These are phyloP conservation scores for Anseranas semipalmata DNA, from an alignment of 2,113 vertebrate species.

Conservation along the genomic window DNA sequence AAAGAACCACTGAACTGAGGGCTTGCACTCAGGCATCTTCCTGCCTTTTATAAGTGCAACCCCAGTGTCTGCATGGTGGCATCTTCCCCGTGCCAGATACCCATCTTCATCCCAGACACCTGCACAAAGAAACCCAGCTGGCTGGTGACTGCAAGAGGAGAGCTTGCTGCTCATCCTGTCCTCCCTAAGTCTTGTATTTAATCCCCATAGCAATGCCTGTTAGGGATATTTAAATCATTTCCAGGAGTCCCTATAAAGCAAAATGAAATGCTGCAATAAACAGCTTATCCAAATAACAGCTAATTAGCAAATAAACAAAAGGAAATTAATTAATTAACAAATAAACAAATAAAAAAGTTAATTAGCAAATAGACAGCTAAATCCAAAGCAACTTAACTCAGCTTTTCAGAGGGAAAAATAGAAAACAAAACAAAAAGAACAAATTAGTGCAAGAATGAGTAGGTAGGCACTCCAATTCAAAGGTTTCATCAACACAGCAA, in stretches of 20 bases:
- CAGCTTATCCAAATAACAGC: constrained; percentile 45
- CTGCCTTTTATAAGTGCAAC: neutral
- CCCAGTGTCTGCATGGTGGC: neutral
- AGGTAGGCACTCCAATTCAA: neutral
- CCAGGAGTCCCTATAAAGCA: neutral
- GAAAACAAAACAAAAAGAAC: neutral
- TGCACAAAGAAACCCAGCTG: neutral
- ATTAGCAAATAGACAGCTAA: too few species aligned
- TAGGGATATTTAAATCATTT: constrained; percentile 37
- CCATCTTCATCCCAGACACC: neutral
- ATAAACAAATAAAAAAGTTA: too few species aligned
- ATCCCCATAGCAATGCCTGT: neutral
- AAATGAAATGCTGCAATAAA: constrained; percentile 16
- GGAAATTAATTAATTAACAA: too few species aligned
- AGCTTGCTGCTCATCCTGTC: neutral
- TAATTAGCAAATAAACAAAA: too few species aligned
- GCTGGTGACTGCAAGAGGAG: neutral
- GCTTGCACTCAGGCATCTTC: too few species aligned
- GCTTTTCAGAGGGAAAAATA: neutral
- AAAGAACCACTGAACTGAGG: neutral
- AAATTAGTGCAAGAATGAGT: neutral
- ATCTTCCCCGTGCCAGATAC: accelerated
- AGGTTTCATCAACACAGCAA: neutral
- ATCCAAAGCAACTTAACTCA: constrained; percentile 39
- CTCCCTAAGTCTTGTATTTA: neutral